Evolutionary conservation across 1,140 invertebrate genomes (phyloP).

Genomic region (Drosophila insularis): DNA sequence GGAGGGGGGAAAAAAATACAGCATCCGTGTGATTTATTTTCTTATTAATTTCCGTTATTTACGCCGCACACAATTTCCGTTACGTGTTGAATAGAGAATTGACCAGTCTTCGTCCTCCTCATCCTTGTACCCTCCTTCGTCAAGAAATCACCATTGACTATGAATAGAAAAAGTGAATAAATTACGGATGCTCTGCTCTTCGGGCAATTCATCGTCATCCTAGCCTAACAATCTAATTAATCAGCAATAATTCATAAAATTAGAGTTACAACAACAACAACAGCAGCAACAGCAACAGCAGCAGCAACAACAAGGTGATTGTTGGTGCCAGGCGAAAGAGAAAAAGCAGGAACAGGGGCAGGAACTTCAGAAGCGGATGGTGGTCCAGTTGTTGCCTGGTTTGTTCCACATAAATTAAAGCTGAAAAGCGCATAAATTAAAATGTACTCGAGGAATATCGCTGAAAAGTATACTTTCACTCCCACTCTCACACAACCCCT

Average conservation of each 20-base stretch:
- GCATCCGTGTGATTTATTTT: slow-evolving; percentile 63
- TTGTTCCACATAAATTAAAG: slow-evolving; percentile 55
- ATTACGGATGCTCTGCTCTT: slow-evolving; percentile 34
- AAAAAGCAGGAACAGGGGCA: too few relatives aligned
- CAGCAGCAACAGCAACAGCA: background rate
- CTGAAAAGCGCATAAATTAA: slow-evolving; percentile 58
- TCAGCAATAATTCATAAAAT: slow-evolving; percentile 67
- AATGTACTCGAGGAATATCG: slow-evolving; percentile 13
- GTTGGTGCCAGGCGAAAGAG: background rate
- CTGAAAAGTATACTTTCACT: background rate
- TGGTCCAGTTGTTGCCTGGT: slow-evolving; percentile 26
- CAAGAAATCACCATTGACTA: slow-evolving; percentile 7
- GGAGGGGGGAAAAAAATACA: slow-evolving; percentile 5
- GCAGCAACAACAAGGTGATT: slow-evolving; percentile 5
- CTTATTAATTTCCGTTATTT: slow-evolving; percentile 69
- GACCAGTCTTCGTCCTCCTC: background rate
- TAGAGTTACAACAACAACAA: slow-evolving; percentile 35
- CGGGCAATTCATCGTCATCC: slow-evolving; percentile 14
- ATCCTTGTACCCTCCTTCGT: background rate
- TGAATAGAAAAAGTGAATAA: slow-evolving; percentile 39
- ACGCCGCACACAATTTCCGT: slow-evolving; percentile 58
- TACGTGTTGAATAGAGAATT: slow-evolving; percentile 44
- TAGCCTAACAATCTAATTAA: slow-evolving; percentile 62
- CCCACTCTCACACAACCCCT: background rate
- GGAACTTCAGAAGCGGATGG: background rate